Conservation (phyloP, 2,797 vertebrate genomes). For the Gallirallus australis region DNA sequence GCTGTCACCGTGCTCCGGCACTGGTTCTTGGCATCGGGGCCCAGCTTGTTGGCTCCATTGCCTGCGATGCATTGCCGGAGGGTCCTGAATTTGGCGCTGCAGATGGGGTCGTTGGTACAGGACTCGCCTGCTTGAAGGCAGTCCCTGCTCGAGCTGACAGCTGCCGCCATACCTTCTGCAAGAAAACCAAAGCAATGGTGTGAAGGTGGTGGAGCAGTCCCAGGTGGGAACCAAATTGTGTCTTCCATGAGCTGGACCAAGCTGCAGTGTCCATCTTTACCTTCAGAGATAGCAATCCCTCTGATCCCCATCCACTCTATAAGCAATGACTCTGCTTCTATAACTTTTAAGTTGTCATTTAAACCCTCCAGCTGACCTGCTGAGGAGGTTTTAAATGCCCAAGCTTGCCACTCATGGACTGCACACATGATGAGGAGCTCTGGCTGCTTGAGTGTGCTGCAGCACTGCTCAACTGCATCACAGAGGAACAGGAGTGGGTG, state of each 20-base stretch:
- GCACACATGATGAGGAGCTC: no score
- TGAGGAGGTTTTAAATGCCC: not conserved
- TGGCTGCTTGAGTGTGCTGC: not conserved
- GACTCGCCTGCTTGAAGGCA: conserved; percentile 90
- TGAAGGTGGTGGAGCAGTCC: not conserved
- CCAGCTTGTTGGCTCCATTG: conserved; percentile 89
- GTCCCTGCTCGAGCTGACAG: conserved; percentile 80
- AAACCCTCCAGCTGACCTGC: not conserved
- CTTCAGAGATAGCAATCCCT: not conserved
- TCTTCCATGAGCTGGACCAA: not conserved
- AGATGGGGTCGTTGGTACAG: conserved; percentile 88
- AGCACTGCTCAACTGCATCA: accelerated
- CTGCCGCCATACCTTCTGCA: conserved; percentile 79
- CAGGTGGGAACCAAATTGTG: accelerated
- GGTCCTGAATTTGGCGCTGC: conserved; percentile 91
- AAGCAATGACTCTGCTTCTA: not conserved
- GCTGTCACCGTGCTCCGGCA: conserved; percentile 88
- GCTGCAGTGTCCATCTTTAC: not conserved
- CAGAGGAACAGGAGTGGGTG: not conserved
- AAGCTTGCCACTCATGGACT: not conserved
- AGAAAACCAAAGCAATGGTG: not conserved
- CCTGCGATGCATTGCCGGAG: conserved; percentile 92
- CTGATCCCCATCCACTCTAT: not conserved
- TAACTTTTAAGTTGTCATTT: not conserved
- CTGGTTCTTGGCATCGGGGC: conserved; percentile 89